Base-by-base conservation (phyloP, 1,140 invertebrate species). In the Metopolophium dirhodum region DNA sequence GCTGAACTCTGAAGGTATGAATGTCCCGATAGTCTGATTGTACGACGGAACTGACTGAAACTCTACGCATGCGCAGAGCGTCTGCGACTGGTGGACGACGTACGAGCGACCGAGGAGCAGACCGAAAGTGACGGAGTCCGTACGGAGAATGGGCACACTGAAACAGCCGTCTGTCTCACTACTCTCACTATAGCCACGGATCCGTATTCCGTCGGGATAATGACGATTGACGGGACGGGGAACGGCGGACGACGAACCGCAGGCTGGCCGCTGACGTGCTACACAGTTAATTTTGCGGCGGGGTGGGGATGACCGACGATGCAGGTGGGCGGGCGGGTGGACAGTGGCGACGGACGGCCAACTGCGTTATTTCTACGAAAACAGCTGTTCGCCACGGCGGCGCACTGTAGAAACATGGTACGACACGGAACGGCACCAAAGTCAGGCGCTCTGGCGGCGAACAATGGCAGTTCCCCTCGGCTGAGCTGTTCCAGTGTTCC, bases 331-430 rank as follows among this genome's bases (percentile, higher is more conserved):
- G 9, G 7, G 51, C 9, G 49, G n/a, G 49, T 1, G n/a, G n/a
- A 37, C 37, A 2, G 47, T 9, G 47, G 49, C 23, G 49, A 9
- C 47, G 8, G 41, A 26, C 37, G 26, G 85, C 23, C 47, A 54
- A 88, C 87, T n/a, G 1, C 35, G 49, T 88, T 88, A n/a, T 47
- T 37, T 35, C n/a, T 18, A 57, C 22, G 87, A 9, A 89, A 89
- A 89, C 88, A 89, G 88, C 88, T 89, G 88, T 89, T 57, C 88
- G 61, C n/a, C 61, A 35, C 61, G 51, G 35, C 30, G 51, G 35
- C 45, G 83, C 37, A 30, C 61, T n/a, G 83, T 85, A 41, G 9
- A 85, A 37, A 85, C 41, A 8, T 3, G 41, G 41, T 41, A 41
- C 41, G 41, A 41, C 41, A 3, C 3, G 11, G n/a, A 77, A 77